Evolutionary conservation across 2,113 vertebrate genomes (phyloP), one percentile per base, ranked within the genome.

Genomic region (Daphoenositta chrysoptera): DNA sequence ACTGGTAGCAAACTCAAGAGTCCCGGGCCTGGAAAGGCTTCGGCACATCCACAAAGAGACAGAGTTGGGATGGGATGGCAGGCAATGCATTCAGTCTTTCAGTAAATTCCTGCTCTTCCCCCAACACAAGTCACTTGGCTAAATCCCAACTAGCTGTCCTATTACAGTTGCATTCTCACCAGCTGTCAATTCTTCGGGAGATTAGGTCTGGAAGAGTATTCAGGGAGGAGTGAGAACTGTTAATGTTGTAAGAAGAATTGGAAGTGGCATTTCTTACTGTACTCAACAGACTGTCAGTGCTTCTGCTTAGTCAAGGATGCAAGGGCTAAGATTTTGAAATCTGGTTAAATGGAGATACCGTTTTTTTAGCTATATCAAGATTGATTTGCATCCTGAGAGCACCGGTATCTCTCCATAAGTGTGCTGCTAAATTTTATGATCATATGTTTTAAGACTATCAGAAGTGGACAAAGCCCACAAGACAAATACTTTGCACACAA

Each of bases 401-500:
- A 91, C 51, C 0, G 77, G 83, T 68, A 35, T 88, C 88, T 75
- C 70, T 93, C 70, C 75, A 51, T 70, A 91, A 85, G 50, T 0
- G 39, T 47, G 42, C 84, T 93, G 70, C 77, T 96, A 87, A 94
- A 93, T 56, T 69, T 47, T 90, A 80, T 28, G 33, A 61, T 31
- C 63, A 33, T 37, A 50, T 21, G 12, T 86, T 51, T 83, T 83
- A 84, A 77, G 33, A 80, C 63, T 82, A 70, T 80, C 87, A 70
- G 72, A 84, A 94, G 51, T 80, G 93, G 94, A 96, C 39, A 76
- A 92, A 96, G 89, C 66, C 73, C 78, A 75, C 8, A 56, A 88
- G 93, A 83, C 23, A 82, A 84, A 83, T 57, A 92, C 60, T 95
- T 92, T 91, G 89, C 92, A 94, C 93, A 93, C 76, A 94, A 95